Evolutionary conservation across 2,888 invertebrate genomes (phyloP).

Genomic region (Dicyrtomina minuta): DNA sequence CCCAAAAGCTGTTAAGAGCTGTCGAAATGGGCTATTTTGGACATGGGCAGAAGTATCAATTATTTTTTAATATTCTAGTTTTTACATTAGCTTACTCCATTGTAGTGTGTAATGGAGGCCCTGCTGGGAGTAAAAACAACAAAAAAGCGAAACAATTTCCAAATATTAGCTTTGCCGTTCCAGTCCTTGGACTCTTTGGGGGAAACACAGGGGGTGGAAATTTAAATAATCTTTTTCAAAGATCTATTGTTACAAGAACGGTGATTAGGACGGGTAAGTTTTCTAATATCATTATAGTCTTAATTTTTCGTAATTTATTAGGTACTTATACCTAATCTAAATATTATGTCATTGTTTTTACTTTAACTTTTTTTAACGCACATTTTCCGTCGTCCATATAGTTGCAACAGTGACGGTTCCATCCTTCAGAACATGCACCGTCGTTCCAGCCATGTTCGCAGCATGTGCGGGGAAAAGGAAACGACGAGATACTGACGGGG

Average conservation of each 20-base stretch:
- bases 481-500: constrained; percentile 1
- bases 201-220: constrained; percentile 23
- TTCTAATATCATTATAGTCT: neutral
- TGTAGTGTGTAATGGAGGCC: too few species aligned
- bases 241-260: constrained; percentile 40
- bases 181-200: constrained; percentile 36
- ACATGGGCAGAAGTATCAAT: too few species aligned
- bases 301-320: neutral
- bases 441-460: constrained; percentile 5
- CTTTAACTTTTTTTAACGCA: constrained; percentile 12
- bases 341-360: neutral
- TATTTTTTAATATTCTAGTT: too few species aligned
- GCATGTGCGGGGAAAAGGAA: constrained; percentile 41
- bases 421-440: constrained; percentile 40
- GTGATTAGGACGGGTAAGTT: constrained; percentile 42
- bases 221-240: constrained; percentile 35
- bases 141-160: constrained; percentile 4
- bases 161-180: constrained; percentile 39
- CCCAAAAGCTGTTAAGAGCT: too few species aligned
- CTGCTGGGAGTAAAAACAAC: neutral
- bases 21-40: constrained; percentile 3
- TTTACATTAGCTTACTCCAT: too few species aligned
- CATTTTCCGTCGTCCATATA: too few species aligned
- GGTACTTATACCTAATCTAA: neutral
- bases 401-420: constrained; percentile 43